A percentile compares a stretch with the other conserved stretches of the same genome.
Evolutionary conservation across 1,140 invertebrate species (phyloP).

Genomic region (Penaeus japonicus): DNA sequence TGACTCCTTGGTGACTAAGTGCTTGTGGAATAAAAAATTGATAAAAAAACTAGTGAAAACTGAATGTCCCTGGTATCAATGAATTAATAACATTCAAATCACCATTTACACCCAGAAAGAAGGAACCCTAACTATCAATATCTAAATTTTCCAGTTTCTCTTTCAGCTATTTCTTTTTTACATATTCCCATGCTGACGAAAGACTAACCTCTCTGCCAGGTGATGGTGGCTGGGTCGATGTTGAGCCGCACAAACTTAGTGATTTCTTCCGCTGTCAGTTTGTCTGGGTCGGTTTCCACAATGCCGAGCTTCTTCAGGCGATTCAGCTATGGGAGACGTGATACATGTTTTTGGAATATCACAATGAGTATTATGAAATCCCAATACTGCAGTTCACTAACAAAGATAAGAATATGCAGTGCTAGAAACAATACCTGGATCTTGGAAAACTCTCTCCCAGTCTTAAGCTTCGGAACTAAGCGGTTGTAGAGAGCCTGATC

Average conservation of each 20-base stretch:
- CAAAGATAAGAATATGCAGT: slow-evolving; percentile 23
- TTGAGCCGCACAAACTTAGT: slow-evolving; percentile 84
- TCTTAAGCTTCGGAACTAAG: slow-evolving; percentile 83
- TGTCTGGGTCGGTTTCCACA: slow-evolving; percentile 83
- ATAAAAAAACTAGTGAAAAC: no score
- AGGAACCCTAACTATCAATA: background rate
- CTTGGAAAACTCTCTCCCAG: slow-evolving; percentile 74
- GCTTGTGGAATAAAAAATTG: background rate
- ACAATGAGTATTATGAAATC: background rate
- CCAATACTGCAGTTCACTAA: background rate
- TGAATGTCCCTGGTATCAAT: no score
- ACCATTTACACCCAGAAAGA: no score
- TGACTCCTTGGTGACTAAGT: background rate
- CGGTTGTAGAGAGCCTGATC: slow-evolving; percentile 88
- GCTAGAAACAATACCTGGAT: slow-evolving; percentile 66
- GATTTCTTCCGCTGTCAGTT: slow-evolving; percentile 82
- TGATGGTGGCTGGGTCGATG: slow-evolving; percentile 89
- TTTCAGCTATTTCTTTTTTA: no score
- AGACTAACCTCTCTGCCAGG: slow-evolving; percentile 87
- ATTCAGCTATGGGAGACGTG: slow-evolving; percentile 70
- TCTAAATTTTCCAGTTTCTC: no score
- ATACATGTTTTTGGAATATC: no score
- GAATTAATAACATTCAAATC: no score
- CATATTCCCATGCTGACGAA: background rate
- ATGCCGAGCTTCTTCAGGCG: slow-evolving; percentile 86